Percentiles rank a stretch among this genome's conserved stretches.
Evolutionary conservation across 2,113 vertebrate species (phyloP).

Genomic region (Rafetus swinhoei): DNA sequence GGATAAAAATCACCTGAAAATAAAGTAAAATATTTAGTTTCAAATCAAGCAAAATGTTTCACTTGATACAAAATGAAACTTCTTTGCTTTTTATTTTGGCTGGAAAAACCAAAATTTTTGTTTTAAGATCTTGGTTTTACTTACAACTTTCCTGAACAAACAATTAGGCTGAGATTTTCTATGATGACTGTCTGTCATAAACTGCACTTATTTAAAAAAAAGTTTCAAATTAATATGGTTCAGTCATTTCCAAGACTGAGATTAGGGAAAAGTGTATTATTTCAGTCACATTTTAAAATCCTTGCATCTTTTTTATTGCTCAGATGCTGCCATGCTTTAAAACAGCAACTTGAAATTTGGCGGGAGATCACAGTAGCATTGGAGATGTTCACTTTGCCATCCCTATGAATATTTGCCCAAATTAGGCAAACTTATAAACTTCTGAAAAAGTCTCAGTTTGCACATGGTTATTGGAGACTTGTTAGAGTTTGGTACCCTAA

Average conservation of each 20-base stretch:
- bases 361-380: neutral
- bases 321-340: rapidly evolving
- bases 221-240: neutral
- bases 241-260: neutral
- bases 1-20: neutral
- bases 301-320: neutral
- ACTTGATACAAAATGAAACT: neutral
- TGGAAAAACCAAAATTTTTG: neutral
- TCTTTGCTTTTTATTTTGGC: neutral
- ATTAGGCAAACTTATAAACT: neutral
- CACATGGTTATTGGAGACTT: neutral
- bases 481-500: neutral
- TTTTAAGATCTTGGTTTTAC: slow-evolving; percentile 17
- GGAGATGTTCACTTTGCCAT: neutral
- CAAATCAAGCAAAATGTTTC: neutral
- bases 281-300: neutral
- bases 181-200: neutral
- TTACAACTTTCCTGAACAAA: neutral
- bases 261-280: neutral
- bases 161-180: slow-evolving; percentile 13
- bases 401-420: neutral
- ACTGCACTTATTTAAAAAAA: neutral
- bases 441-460: too few species aligned
- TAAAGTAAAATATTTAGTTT: neutral
- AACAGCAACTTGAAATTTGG: neutral